These are phyloP conservation scores for Cabera pusaria DNA, from an alignment of 2,888 invertebrate species.

Conservation along the genomic window DNA sequence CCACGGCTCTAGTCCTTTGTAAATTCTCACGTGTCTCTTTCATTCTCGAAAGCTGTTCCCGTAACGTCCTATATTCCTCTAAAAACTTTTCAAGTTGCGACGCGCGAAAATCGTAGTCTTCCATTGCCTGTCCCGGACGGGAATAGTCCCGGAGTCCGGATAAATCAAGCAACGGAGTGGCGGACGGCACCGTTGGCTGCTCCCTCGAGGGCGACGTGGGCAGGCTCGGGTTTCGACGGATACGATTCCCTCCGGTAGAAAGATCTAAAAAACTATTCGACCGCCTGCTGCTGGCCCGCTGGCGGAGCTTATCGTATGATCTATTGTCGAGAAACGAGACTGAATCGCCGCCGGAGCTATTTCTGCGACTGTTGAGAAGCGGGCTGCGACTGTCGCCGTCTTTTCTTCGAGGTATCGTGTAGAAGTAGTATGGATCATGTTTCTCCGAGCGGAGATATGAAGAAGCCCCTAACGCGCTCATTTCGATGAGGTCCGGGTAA, in stretches of 20 bases:
- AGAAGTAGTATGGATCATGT: conserved; percentile 81
- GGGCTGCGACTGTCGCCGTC: conserved; percentile 89
- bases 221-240: conserved; percentile 82
- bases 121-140: conserved; percentile 68
- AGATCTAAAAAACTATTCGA: conserved; percentile 89
- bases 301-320: conserved; percentile 57
- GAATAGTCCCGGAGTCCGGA: conserved; percentile 80
- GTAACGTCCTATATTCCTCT: conserved; percentile 90
- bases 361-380: conserved; percentile 87
- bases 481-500: conserved; percentile 82
- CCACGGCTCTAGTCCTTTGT: conserved; percentile 68
- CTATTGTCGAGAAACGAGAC: conserved; percentile 67
- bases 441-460: conserved; percentile 68
- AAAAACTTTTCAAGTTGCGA: conserved; percentile 91
- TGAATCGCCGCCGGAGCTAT: conserved; percentile 88
- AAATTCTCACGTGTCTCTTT: conserved; percentile 90
- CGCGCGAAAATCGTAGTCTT: conserved; percentile 89
- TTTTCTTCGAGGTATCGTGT: conserved; percentile 86
- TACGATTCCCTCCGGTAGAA: conserved; percentile 71
- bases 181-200: conserved; percentile 70
- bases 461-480: conserved; percentile 69
- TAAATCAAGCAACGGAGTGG: conserved; percentile 85
- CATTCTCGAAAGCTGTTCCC: conserved; percentile 91
- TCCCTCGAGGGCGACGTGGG: conserved; percentile 86
- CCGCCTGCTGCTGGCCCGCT: conserved; percentile 71